Evolutionary conservation across 2,797 vertebrate genomes (phyloP).

Genomic region (Epinephelus malabaricus): DNA sequence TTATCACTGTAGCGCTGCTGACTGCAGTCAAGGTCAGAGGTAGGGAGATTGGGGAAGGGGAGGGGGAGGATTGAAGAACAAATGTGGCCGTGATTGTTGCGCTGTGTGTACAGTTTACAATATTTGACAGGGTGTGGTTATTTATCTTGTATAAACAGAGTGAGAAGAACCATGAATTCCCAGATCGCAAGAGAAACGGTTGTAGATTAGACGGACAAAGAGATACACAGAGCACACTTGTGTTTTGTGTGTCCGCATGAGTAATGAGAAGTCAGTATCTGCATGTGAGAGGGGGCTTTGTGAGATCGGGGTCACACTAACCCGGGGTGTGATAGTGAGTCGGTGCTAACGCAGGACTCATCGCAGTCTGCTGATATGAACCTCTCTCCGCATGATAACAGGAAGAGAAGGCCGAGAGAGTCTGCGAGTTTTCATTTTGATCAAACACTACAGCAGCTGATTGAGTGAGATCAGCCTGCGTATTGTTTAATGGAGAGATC

Average conservation of each 20-base stretch:
- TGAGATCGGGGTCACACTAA: slow-evolving; percentile 62
- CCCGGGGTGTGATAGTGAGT: slow-evolving; percentile 56
- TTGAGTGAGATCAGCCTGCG: slow-evolving; percentile 18
- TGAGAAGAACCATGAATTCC: slow-evolving; percentile 1
- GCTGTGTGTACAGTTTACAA: neutral
- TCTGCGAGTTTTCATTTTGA: slow-evolving; percentile 39
- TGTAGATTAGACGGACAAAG: neutral
- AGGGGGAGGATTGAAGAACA: slow-evolving; percentile 7
- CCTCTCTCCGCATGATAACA: slow-evolving; percentile 14
- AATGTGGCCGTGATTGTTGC: slow-evolving; percentile 34
- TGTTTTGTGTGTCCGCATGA: slow-evolving; percentile 43
- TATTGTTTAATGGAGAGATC: slow-evolving; percentile 21
- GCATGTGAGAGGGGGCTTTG: slow-evolving; percentile 56
- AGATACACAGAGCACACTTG: slow-evolving; percentile 20
- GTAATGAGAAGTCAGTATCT: slow-evolving; percentile 53
- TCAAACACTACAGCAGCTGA: slow-evolving; percentile 26
- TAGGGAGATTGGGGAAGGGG: slow-evolving; percentile 26
- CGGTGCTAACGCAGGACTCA: slow-evolving; percentile 13
- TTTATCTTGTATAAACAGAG: neutral
- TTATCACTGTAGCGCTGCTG: slow-evolving; percentile 39
- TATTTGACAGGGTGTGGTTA: neutral
- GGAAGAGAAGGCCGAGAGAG: slow-evolving; percentile 8
- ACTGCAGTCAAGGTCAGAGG: slow-evolving; percentile 60
- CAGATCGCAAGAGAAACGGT: neutral
- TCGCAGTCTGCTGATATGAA: slow-evolving; percentile 20